Percentiles rank a stretch among this genome's conserved stretches.
These are phyloP conservation scores for Eubasilissa regina DNA, from an alignment of 1,140 invertebrate species.

Conservation along the genomic window DNA sequence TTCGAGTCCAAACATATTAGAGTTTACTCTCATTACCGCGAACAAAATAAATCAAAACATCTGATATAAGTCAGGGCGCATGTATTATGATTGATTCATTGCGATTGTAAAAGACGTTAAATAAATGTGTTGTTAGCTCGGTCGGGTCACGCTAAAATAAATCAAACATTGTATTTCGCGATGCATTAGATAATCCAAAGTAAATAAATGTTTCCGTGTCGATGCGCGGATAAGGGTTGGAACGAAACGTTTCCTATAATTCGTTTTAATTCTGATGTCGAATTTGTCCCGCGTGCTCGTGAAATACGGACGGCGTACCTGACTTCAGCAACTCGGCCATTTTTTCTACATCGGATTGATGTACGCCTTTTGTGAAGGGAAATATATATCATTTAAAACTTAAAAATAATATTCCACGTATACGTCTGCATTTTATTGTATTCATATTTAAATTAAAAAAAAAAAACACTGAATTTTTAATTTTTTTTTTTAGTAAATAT, in stretches of 20 bases:
- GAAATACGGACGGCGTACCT: conserved; percentile 1
- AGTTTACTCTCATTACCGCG: not conserved
- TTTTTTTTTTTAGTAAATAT: too few species aligned
- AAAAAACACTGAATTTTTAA: too few species aligned
- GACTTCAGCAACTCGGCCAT: too few species aligned
- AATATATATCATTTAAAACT: too few species aligned
- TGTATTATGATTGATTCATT: conserved; percentile 19
- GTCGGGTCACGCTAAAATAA: conserved; percentile 40
- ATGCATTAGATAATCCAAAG: conserved; percentile 34
- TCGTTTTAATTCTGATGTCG: conserved; percentile 47
- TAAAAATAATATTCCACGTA: too few species aligned
- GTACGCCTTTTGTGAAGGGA: too few species aligned
- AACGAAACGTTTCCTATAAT: conserved; percentile 31
- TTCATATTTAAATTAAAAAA: too few species aligned
- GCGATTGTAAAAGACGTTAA: conserved; percentile 33
- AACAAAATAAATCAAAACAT: conserved; percentile 9
- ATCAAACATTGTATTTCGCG: conserved; percentile 40
- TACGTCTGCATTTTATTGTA: too few species aligned
- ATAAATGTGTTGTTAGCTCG: not conserved
- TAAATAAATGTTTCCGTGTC: conserved; percentile 44
- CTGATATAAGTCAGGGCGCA: conserved; percentile 12
- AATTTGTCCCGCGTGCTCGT: conserved; percentile 48
- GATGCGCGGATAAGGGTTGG: conserved; percentile 40
- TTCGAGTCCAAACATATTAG: not conserved
- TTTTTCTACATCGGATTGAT: too few species aligned